Percentiles rank a stretch among this genome's conserved stretches.
Conservation (phyloP, 2,888 invertebrate genomes). For the Hyppa rectilinea region DNA sequence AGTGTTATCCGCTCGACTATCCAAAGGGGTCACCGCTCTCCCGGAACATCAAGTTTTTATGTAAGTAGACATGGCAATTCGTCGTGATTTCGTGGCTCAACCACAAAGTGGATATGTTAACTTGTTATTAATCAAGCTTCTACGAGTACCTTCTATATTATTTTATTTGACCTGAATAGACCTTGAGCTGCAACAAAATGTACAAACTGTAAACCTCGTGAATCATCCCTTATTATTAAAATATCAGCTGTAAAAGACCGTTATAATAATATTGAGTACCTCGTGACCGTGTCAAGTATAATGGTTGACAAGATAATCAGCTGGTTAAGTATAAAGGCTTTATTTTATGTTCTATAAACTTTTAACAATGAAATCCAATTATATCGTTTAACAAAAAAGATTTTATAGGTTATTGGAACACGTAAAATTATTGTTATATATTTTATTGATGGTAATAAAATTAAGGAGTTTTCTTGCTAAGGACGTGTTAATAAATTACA, state of each 20-base stretch:
- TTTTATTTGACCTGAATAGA: slow-evolving; percentile 33
- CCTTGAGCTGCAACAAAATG: slow-evolving; percentile 5
- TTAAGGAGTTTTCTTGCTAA: slow-evolving; percentile 27
- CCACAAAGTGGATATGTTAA: neutral
- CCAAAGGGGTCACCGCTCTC: too few relatives aligned
- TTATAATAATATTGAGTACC: slow-evolving; percentile 13
- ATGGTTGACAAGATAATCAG: slow-evolving; percentile 37
- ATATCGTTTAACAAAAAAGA: slow-evolving; percentile 6
- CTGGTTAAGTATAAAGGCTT: slow-evolving; percentile 10
- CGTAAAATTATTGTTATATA: slow-evolving; percentile 10
- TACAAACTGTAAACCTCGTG: neutral
- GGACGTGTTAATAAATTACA: slow-evolving; percentile 47
- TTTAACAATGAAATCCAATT: slow-evolving; percentile 31
- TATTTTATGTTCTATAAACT: slow-evolving; percentile 30
- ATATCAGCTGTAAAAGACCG: neutral
- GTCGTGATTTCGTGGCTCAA: slow-evolving; percentile 19
- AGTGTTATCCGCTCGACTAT: too few relatives aligned
- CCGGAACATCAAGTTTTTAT: neutral
- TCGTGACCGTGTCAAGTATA: neutral
- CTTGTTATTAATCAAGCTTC: slow-evolving; percentile 20
- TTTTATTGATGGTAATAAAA: slow-evolving; percentile 31
- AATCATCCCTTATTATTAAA: slow-evolving; percentile 21
- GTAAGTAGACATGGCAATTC: neutral
- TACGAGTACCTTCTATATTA: too few relatives aligned
- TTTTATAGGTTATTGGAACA: slow-evolving; percentile 33